Base-by-base conservation (phyloP, 2,113 vertebrate species). In the Scomber japonicus region DNA sequence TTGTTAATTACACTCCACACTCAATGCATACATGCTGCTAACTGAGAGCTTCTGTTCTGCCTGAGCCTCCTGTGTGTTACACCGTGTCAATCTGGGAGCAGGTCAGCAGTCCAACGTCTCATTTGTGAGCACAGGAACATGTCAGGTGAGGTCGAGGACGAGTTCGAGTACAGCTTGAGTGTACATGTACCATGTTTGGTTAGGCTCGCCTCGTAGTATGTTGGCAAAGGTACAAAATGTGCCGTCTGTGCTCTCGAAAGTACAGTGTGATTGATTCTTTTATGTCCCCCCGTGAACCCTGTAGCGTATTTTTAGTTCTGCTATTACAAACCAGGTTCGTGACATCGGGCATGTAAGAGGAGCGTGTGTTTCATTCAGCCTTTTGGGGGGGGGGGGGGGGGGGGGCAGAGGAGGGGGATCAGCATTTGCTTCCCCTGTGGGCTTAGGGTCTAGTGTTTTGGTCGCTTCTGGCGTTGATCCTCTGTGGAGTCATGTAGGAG, bases 401-500 rank as follows among this genome's bases (percentile, higher is more conserved):
- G 46, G 24, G 2, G 24, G 24, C 24, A 27, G 35, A 9, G 35
- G 46, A 24, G 40, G 48, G 56, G 73, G 68, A 82, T 87, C 61
- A n/a, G 73, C 2, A 44, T 49, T 53, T 75, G 70, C 68, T 62
- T 54, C 60, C 51, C 69, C 69, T 45, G 51, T 48, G 56, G 81
- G 64, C 64, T 82, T 73, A 76, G 21, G 21, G 44, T 19, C 72
- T 54, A 53, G 60, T 84, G 75, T 87, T 91, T 87, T 85, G 68
- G 74, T 83, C 51, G 35, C 67, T 84, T 51, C 76, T 86, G 71
- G 3, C 19, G 19, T 75, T 90, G 86, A 91, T 91, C 90, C 88
- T 75, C 72, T 68, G n/a, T 83, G 88, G 71, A 90, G 88, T 90
- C 81, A 31, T 73, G 84, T 86, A 67, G 90, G 87, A 88, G 68